Conservation (phyloP, 2,113 vertebrate species). For the Saccopteryx bilineata region DNA sequence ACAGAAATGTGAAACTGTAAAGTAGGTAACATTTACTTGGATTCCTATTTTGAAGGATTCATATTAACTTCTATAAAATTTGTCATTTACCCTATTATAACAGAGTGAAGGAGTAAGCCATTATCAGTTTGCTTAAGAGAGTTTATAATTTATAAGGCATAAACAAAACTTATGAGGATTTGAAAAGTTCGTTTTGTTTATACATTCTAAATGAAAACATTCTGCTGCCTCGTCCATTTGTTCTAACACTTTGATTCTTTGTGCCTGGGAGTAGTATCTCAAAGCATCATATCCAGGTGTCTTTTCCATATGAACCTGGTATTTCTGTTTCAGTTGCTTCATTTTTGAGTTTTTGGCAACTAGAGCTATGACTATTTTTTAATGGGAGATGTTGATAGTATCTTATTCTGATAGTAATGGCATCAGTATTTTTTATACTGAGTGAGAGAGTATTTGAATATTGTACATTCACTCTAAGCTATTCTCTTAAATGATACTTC, state of each 20-base stretch:
- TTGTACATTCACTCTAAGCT: neutral
- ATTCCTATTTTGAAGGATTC: slow-evolving; percentile 52
- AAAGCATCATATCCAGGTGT: neutral
- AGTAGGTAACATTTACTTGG: slow-evolving; percentile 50
- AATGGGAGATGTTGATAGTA: neutral
- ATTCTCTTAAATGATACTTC: neutral
- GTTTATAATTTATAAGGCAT: slow-evolving; percentile 63
- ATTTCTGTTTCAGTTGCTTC: neutral
- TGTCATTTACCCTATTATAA: slow-evolving; percentile 9
- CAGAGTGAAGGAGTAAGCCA: neutral
- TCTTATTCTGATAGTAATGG: neutral
- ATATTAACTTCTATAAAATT: slow-evolving; percentile 45
- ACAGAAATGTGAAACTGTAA: slow-evolving; percentile 34
- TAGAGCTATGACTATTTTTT: slow-evolving; percentile 11
- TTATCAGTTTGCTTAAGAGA: slow-evolving; percentile 4
- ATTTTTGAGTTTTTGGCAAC: neutral
- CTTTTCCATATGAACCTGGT: neutral
- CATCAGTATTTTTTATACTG: neutral
- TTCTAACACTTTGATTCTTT: slow-evolving; percentile 43
- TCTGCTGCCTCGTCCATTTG: neutral
- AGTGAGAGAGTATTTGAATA: neutral
- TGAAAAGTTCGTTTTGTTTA: slow-evolving; percentile 66
- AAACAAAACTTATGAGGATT: slow-evolving; percentile 50
- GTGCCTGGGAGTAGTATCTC: slow-evolving; percentile 1
- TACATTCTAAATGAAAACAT: slow-evolving; percentile 35